These are phyloP conservation scores for Enteromius viviparus DNA, from an alignment of 2,797 vertebrate genomes.

Conservation along the genomic window DNA sequence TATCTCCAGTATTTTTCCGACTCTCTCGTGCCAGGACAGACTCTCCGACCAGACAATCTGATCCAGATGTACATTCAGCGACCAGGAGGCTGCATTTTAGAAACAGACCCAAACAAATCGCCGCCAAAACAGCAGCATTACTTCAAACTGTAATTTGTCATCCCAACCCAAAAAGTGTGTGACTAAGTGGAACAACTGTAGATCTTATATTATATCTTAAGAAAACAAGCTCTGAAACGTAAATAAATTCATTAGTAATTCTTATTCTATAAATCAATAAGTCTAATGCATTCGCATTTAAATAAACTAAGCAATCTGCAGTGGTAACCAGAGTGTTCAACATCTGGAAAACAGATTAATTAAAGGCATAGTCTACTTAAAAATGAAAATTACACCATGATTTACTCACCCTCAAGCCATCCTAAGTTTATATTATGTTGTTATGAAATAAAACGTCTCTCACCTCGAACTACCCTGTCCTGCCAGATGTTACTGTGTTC, in stretches of 20 bases:
- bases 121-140: constrained; percentile 32
- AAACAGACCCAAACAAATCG: constrained; percentile 27
- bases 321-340: background rate
- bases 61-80: constrained; percentile 75
- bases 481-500: too few relatives aligned
- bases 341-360: background rate
- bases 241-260: constrained; percentile 5
- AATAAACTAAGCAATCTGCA: background rate
- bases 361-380: background rate
- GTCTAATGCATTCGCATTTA: background rate
- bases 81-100: constrained; percentile 62
- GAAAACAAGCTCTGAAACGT: background rate
- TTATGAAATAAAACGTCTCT: background rate
- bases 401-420: background rate
- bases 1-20: constrained; percentile 79
- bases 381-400: background rate
- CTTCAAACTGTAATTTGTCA: constrained; percentile 42
- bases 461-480: too few relatives aligned
- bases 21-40: constrained; percentile 70
- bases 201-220: background rate
- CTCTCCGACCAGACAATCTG: constrained; percentile 74
- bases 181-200: constrained; percentile 24
- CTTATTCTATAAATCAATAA: background rate
- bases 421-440: background rate
- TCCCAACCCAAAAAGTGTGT: background rate